A percentile compares a stretch with the other conserved stretches of the same genome.
Evolutionary conservation across 2,888 invertebrate species (phyloP).

Genomic region (Anagyrus pseudococci): DNA sequence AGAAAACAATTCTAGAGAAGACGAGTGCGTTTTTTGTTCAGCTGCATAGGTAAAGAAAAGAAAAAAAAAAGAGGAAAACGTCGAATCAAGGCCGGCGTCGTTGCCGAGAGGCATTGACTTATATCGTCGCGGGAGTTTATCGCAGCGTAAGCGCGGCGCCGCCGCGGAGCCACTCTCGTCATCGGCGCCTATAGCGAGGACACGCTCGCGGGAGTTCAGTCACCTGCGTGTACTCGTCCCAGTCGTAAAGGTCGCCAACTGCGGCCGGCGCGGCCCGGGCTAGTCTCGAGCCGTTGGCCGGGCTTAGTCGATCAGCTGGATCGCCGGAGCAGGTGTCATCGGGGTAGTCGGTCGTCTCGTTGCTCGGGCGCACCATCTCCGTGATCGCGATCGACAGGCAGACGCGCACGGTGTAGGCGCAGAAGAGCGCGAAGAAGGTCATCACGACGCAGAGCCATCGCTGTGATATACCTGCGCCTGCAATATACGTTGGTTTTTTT

Average conservation of each 20-base stretch:
- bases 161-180: too few species aligned
- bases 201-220: too few species aligned
- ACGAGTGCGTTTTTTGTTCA: too few species aligned
- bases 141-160: too few species aligned
- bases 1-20: too few species aligned
- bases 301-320: too few species aligned
- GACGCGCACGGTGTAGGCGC: slow-evolving; percentile 75
- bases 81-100: too few species aligned
- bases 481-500: neutral
- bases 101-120: too few species aligned
- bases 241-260: neutral
- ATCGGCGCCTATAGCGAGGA: neutral
- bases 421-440: slow-evolving; percentile 72
- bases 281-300: neutral
- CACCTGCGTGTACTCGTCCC: slow-evolving; percentile 39
- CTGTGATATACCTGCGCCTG: slow-evolving; percentile 35
- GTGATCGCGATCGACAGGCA: slow-evolving; percentile 73
- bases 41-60: too few species aligned
- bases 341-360: neutral
- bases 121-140: too few species aligned
- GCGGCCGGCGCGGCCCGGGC: neutral
- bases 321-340: slow-evolving; percentile 29
- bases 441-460: slow-evolving; percentile 60
- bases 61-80: too few species aligned
- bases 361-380: slow-evolving; percentile 64